Evolutionary conservation across 2,888 invertebrate genomes (phyloP).

Genomic region (Netelia virgata): DNA sequence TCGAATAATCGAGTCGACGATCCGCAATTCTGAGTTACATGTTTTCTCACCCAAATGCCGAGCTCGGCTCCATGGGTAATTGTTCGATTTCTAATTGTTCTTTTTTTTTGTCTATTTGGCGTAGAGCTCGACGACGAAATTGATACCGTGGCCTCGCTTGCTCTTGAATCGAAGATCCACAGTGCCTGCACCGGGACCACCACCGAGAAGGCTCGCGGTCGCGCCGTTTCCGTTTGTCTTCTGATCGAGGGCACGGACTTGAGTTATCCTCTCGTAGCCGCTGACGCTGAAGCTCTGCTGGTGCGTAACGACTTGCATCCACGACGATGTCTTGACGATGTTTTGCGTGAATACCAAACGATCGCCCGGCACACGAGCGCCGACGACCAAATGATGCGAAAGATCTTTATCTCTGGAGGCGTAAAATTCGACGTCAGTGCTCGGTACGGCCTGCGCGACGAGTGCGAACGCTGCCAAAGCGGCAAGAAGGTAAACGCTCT

Average conservation of each 20-base stretch:
- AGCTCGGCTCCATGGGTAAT: not conserved
- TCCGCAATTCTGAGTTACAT: no score
- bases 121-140: conserved; percentile 84
- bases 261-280: conserved; percentile 79
- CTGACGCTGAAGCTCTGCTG: conserved; percentile 73
- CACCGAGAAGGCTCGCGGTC: conserved; percentile 79
- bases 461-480: conserved; percentile 42
- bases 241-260: conserved; percentile 83
- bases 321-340: conserved; percentile 75
- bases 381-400: conserved; percentile 76
- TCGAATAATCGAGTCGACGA: no score
- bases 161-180: conserved; percentile 85
- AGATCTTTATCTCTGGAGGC: conserved; percentile 54
- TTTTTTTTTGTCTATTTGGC: conserved; percentile 63
- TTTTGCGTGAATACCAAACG: conserved; percentile 66
- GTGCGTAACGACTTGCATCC: conserved; percentile 73
- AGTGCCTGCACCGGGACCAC: conserved; percentile 83
- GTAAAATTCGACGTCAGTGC: not conserved
- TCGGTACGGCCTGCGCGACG: conserved; percentile 46
- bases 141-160: conserved; percentile 83
- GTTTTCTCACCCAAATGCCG: not conserved
- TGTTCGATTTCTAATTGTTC: not conserved
- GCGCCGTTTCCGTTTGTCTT: conserved; percentile 85
- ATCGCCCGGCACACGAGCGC: conserved; percentile 74
- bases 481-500: conserved; percentile 57